Percentiles rank a stretch among this genome's conserved stretches.
Conservation (phyloP, 2,113 vertebrate genomes). For the Ailuropoda melanoleuca region DNA sequence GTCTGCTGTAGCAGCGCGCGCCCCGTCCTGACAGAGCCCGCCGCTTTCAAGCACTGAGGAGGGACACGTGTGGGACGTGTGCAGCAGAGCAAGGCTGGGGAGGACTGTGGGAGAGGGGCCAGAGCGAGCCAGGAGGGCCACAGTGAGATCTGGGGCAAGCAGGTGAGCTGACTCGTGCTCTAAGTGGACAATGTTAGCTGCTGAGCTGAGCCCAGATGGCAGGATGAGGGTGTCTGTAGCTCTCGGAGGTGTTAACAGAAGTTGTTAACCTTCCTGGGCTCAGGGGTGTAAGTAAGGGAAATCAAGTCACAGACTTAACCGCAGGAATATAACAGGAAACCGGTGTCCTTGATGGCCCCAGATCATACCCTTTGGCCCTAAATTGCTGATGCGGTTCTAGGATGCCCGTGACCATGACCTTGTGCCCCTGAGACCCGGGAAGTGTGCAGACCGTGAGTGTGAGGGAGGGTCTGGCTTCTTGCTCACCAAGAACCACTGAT, state of each 20-base stretch:
- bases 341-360: neutral
- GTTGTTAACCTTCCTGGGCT: neutral
- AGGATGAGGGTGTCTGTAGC: neutral
- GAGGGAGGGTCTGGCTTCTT: neutral
- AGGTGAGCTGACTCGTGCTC: fast-evolving
- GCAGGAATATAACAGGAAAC: neutral
- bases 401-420: neutral
- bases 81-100: too few relatives aligned
- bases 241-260: neutral
- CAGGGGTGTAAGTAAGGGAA: neutral
- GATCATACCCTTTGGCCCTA: neutral
- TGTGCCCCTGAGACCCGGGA: neutral
- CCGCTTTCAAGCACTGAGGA: neutral
- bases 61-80: fast-evolving
- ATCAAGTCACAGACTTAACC: neutral
- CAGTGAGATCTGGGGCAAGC: neutral
- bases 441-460: fast-evolving
- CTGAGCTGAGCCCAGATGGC: neutral
- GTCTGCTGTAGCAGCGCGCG: fast-evolving
- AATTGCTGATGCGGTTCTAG: neutral
- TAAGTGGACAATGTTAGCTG: fast-evolving
- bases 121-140: neutral
- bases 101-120: neutral
- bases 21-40: neutral
- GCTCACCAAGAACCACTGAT: neutral